A percentile compares a stretch with the other conserved stretches of the same genome.
Conservation (phyloP, 1,140 invertebrate genomes). For the Formica exsecta region DNA sequence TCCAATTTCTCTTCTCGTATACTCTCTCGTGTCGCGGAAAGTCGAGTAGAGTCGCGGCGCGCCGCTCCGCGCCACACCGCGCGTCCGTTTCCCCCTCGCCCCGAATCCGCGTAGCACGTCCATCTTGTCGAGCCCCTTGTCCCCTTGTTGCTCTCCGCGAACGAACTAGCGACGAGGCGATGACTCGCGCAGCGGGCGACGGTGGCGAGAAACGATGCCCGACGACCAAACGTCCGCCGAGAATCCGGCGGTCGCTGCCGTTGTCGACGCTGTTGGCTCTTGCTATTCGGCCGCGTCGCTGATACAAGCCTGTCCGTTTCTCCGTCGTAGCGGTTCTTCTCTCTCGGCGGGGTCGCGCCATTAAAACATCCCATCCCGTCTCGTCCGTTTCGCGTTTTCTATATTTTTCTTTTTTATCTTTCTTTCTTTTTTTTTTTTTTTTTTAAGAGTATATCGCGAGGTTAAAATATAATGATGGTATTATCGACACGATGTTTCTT, state of each 20-base stretch:
- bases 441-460: slow-evolving; percentile 31
- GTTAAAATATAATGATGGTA: slow-evolving; percentile 58
- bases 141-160: slow-evolving; percentile 77
- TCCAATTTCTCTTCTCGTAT: slow-evolving; percentile 35
- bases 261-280: neutral
- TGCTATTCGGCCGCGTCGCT: slow-evolving; percentile 38
- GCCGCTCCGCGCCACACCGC: slow-evolving; percentile 37
- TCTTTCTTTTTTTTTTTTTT: too few relatives aligned
- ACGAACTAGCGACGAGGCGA: slow-evolving; percentile 17
- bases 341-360: slow-evolving; percentile 18
- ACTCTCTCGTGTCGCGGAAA: neutral
- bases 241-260: neutral
- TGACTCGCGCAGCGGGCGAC: slow-evolving; percentile 76
- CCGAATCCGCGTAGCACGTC: slow-evolving; percentile 75
- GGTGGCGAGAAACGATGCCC: slow-evolving; percentile 65
- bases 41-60: slow-evolving; percentile 6
- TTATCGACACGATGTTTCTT: neutral
- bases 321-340: slow-evolving; percentile 4
- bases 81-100: slow-evolving; percentile 65
- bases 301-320: slow-evolving; percentile 15
- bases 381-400: slow-evolving; percentile 1
- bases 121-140: slow-evolving; percentile 84
- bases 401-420: too few relatives aligned
- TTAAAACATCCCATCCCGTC: neutral
- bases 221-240: slow-evolving; percentile 22